Percentiles rank a stretch among this genome's conserved stretches.
phyloP scores from a whole-genome alignment of 2,888 invertebrate species.

The Mactromeris polynyma region DNA sequence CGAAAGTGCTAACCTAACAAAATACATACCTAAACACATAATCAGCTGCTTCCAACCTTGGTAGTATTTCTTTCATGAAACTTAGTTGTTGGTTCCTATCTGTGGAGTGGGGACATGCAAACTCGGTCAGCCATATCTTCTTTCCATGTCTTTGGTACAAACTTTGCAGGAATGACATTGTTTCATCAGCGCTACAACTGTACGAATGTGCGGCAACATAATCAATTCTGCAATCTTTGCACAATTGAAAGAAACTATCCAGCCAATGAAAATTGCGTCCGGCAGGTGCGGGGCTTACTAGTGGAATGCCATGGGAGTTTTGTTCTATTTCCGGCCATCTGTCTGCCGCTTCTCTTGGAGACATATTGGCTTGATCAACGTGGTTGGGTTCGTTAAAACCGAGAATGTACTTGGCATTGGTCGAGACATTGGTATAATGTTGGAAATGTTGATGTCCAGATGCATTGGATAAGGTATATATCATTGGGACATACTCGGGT shows the following conservation, averaged over 20 bases:
- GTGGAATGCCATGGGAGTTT: constrained; percentile 32
- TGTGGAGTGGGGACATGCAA: constrained; percentile 66
- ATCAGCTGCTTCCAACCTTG: constrained; percentile 61
- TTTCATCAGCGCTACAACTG: constrained; percentile 39
- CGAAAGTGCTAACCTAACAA: background rate
- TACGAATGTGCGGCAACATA: constrained; percentile 55
- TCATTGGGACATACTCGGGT: background rate
- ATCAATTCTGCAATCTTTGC: constrained; percentile 53
- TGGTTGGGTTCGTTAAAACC: constrained; percentile 60
- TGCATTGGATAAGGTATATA: background rate
- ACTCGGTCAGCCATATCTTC: constrained; percentile 73
- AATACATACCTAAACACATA: constrained; percentile 58
- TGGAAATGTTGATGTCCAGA: background rate
- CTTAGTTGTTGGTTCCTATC: constrained; percentile 52
- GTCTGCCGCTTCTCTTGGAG: constrained; percentile 48
- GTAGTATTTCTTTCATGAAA: constrained; percentile 67
- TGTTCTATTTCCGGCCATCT: constrained; percentile 47
- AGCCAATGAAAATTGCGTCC: constrained; percentile 44
- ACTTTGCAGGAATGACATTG: constrained; percentile 36
- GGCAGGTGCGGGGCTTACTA: constrained; percentile 53
- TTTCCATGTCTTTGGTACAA: constrained; percentile 54
- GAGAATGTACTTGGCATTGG: constrained; percentile 20
- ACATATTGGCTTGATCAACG: constrained; percentile 41
- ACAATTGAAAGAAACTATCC: constrained; percentile 46
- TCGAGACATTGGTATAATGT: background rate